Base-by-base conservation (phyloP, 2,113 vertebrate genomes). In the Dipodomys merriami region DNA sequence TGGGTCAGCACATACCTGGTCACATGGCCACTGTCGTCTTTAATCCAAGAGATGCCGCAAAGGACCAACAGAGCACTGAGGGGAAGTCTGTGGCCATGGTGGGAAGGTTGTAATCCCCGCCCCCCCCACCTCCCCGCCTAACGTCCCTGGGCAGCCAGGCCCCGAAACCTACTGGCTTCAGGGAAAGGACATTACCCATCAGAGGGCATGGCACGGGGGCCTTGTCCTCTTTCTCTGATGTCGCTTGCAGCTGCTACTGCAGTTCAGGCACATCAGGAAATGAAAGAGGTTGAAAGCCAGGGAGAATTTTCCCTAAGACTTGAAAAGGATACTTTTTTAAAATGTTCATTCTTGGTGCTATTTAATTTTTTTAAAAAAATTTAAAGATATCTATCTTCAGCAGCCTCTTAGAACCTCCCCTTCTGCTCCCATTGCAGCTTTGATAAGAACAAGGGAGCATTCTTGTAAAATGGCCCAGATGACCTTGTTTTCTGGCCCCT, bases 1-100 rank as follows among this genome's bases (percentile, higher is more conserved):
- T 29, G 35, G 22, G 46, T 85, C 90, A 57, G 78, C n/a, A 18
- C n/a, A 53, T 33, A 22, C 83, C 33, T 87, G 95, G 93, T 64
- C 39, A 69, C 82, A 1, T 20, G 25, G 71, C 71, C 9, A 44
- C 35, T 64, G 9, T 93, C 3, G 16, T 53, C 60, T 4, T 83
- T n/a, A n/a, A 87, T 80, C 84, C 94, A 78, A 0, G 0, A 88
- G 53, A 78, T 93, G 7, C n/a, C 83, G 27, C 3, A 1, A 85
- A n/a, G 93, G 82, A 3, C 65, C 6, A 18, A 64, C 25, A 12
- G 6, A 23, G 27, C 15, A 57, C 4, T 13, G 53, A 16, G 12
- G 15, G 53, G 53, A 4, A 16, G 16, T 57, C 12, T 16, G 88
- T 5, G 6, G 30, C 72, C 64, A 49, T 2, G 1, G 0, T 0